Base-by-base conservation (phyloP, 2,888 invertebrate genomes). In the Dermolepida albohirtum region DNA sequence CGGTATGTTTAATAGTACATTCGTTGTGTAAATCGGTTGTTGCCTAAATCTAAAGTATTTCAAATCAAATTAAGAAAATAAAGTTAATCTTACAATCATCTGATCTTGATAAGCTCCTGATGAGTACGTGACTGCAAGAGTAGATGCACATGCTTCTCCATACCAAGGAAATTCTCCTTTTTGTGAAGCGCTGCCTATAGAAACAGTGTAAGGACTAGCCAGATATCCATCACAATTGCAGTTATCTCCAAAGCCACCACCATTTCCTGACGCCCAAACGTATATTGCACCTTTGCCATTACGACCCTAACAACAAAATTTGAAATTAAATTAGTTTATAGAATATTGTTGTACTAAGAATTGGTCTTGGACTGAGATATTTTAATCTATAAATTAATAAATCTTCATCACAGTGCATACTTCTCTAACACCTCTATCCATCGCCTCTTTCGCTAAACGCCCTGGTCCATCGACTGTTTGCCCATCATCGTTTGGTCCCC, bases 401-500 rank as follows among this genome's bases (percentile, higher is more conserved):
- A 17, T 51, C 1, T 51, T 10, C 2, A 29, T 7, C 7, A 55
- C 29, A 57, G 59, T 16, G 43, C 76, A 72, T 80, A 94, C 95
- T 84, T 90, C 80, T n/a, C 78, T 85, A 44, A 93, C 87, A 54
- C 96, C 96, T 68, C 89, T 87, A 76, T 89, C 84, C 8, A 97
- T 86, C 0, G 96, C 95, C 78, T 90, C 89, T 27, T 81, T 78
- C 0, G 95, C 94, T 6, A 97, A 86, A 63, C 88, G 85, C 11
- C 96, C 95, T 0, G 97, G 97, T 6, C 93, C 94, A 80, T 97
- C 97, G 1, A 96, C 90, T 0, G 94, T 95, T 78, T 87, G 87
- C 0, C 97, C 97, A 79, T 96, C 92, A 79, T 97, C 97, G 75
- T 90, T 92, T 6, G 97, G 97, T 5, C 97, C 97, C 97, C 97